Evolutionary conservation across 1,140 invertebrate genomes (phyloP).

Genomic region (Drosophila parvula): DNA sequence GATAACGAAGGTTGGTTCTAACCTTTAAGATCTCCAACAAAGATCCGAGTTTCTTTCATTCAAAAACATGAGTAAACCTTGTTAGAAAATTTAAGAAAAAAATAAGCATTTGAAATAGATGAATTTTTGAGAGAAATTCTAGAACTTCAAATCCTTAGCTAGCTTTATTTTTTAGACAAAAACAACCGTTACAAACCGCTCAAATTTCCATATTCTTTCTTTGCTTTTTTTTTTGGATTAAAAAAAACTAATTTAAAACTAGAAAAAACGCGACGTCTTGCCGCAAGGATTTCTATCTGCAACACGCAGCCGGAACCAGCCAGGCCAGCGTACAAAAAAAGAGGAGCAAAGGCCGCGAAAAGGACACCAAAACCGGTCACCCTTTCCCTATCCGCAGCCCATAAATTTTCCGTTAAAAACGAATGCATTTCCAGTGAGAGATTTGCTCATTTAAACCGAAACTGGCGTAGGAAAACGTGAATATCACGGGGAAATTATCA

Average conservation of each 20-base stretch:
- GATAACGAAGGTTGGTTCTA: conserved; percentile 5
- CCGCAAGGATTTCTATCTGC: conserved; percentile 66
- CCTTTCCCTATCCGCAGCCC: conserved; percentile 39
- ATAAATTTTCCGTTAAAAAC: conserved; percentile 82
- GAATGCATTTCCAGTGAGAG: conserved; percentile 63
- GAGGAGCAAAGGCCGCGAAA: conserved; percentile 4
- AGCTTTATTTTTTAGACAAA: neutral
- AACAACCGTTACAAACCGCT: conserved; percentile 38
- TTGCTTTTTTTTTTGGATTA: conserved; percentile 10
- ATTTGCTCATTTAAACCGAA: conserved; percentile 81
- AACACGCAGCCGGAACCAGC: conserved; percentile 70
- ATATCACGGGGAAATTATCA: conserved; percentile 58
- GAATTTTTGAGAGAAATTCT: neutral
- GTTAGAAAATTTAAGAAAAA: neutral
- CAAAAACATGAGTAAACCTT: neutral
- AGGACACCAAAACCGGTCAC: conserved; percentile 29
- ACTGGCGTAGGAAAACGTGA: conserved; percentile 51
- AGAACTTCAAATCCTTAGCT: neutral
- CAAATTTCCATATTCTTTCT: conserved; percentile 52
- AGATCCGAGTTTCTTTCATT: neutral
- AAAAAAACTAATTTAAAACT: conserved; percentile 6
- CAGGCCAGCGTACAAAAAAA: conserved; percentile 37
- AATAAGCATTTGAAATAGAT: neutral
- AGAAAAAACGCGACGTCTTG: conserved; percentile 2
- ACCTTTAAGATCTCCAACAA: neutral